Conservation (phyloP, 2,888 invertebrate genomes). For the Archips xylosteana region DNA sequence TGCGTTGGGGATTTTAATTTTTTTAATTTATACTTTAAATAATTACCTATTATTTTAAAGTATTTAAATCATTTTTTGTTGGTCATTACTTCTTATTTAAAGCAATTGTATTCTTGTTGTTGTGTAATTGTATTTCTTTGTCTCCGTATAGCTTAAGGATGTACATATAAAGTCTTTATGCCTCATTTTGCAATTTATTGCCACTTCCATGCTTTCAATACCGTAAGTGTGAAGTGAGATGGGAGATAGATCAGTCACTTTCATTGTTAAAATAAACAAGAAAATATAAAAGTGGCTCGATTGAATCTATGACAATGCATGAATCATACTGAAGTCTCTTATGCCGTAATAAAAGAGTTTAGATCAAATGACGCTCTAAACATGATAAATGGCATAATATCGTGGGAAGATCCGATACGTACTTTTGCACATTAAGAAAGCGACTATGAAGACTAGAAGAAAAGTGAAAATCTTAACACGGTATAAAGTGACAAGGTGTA, state of each 20-base stretch:
- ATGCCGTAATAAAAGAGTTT: slow-evolving; percentile 41
- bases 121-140: too few species aligned
- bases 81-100: too few species aligned
- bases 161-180: too few species aligned
- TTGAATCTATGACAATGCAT: neutral
- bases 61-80: too few species aligned
- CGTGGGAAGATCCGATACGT: slow-evolving; percentile 57
- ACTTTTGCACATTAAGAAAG: slow-evolving; percentile 51
- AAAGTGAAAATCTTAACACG: slow-evolving; percentile 59
- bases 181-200: neutral
- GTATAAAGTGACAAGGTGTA: slow-evolving; percentile 45
- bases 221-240: neutral
- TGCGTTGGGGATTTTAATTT: too few species aligned
- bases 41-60: too few species aligned
- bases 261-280: slow-evolving; percentile 25
- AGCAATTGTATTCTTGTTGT: too few species aligned
- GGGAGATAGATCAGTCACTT: neutral
- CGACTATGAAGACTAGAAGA: slow-evolving; percentile 56
- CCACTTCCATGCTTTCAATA: neutral
- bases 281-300: neutral
- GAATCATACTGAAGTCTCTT: slow-evolving; percentile 20
- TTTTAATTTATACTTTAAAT: too few species aligned
- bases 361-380: slow-evolving; percentile 46
- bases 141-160: too few species aligned
- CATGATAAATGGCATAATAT: slow-evolving; percentile 53